Evolutionary conservation across 2,113 vertebrate species (phyloP), one percentile per base, ranked within the genome.

Genomic region (Vulpes ferrilata): DNA sequence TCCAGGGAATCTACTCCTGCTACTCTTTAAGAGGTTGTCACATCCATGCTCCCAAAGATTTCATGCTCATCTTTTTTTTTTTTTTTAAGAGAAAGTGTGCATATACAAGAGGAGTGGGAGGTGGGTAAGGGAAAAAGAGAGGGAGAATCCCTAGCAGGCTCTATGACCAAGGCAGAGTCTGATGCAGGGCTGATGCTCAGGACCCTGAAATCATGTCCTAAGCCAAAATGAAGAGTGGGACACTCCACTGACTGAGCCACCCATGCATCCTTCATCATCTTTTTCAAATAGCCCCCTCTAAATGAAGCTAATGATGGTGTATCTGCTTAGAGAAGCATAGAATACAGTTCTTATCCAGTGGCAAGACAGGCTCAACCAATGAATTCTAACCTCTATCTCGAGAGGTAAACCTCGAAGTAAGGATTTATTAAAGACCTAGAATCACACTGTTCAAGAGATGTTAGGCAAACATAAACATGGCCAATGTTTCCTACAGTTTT

Each of bases 21-120:
- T 57, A 17, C 9, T 22, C 22, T n/a, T n/a, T 38, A 25, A 53
- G 7, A 62, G 19, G 11, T 57, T 35, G 51, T 11, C 55, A 27
- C 2, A 38, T 0, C 0, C 23, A 30, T 22, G 1, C 15, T 53
- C 4, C 25, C 64, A 59, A 35, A 59, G 43, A 78, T 7, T 38
- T 43, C 55, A 65, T 11, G 38, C 1, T 55, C 48, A 62, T 1
- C 11, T 25, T 4, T 12, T 69, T 73, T 12, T 73, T 12, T 64
- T 43, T 43, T 43, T 19, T n/a, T 9, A 69, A 69, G 67, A n/a
- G 30, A 7, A 7, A 17, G 17, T 69, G 17, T 69, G 17, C 8
- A 20, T 69, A 9, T n/a, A 59, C 57, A 69, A 69, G 67, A 69
- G 32, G 17, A 17, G 16, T 69, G 32, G 67, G 67, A 35, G 8